These are phyloP conservation scores for Autographa gamma DNA, from an alignment of 2,888 invertebrate genomes.

Conservation along the genomic window DNA sequence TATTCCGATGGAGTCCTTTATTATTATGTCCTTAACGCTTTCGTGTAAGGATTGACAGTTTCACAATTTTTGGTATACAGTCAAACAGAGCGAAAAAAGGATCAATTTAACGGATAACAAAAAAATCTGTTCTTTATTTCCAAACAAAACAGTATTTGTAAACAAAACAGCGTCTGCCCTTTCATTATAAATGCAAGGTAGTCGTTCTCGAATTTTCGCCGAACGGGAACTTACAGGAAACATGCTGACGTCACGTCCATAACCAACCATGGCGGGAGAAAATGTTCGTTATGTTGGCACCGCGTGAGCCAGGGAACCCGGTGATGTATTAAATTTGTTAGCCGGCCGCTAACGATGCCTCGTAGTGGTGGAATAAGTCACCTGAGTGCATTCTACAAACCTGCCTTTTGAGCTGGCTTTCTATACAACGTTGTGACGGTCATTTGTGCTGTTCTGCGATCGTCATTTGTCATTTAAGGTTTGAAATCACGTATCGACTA, in stretches of 20 bases:
- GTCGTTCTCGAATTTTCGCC: background rate
- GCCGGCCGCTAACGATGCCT: constrained; percentile 16
- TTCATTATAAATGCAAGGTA: background rate
- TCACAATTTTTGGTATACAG: no score
- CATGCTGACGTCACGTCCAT: constrained; percentile 8
- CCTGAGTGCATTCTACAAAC: constrained; percentile 14
- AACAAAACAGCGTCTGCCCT: background rate
- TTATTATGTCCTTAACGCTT: no score
- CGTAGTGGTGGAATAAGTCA: constrained; percentile 28
- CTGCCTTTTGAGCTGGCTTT: background rate
- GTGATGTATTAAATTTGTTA: constrained; percentile 1
- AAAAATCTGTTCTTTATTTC: background rate
- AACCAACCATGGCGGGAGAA: background rate
- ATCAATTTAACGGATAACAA: no score
- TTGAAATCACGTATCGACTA: background rate
- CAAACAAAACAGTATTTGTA: background rate
- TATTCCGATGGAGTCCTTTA: no score
- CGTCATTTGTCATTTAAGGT: background rate
- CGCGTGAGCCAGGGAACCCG: background rate
- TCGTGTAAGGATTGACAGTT: no score
- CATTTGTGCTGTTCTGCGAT: background rate
- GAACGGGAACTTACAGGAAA: background rate
- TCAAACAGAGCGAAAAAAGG: no score
- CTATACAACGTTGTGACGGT: background rate
- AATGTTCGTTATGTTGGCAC: constrained; percentile 3